Base-by-base conservation (phyloP, 2,888 invertebrate species). In the Mycogona germanica region DNA sequence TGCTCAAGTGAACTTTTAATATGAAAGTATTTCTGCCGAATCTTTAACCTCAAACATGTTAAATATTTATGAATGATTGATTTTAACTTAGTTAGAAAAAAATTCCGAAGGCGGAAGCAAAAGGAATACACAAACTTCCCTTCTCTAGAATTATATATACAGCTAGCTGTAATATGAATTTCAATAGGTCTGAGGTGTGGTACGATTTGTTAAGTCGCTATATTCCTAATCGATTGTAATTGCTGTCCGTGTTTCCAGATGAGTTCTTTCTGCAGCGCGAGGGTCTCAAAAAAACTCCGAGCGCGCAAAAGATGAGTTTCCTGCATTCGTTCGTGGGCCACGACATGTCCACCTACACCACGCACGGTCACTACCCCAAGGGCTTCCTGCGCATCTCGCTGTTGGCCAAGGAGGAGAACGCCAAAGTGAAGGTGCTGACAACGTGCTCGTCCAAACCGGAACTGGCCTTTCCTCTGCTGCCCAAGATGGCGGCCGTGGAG, bases 381-480 rank as follows among this genome's bases (percentile, higher is more conserved):
- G 67, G 66, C 3, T 46, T 64, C 23, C 65, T 66, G 57, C 60
- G 62, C 14, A 53, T 68, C 21, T 61, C 62, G 25, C 57, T 67
- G 25, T 59, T 57, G 32, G 59, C 66, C 2, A 58, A 58, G 2
- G 61, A 63, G 7, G 60, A 60, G 26, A 65, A 66, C 58, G 64
- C 65, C 19, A 62, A 60, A 30, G 65, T 66, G 1, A 58, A 62
- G 35, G 51, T 68, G 17, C 64, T 63, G 44, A 64, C 61, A 4
- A 63, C 65, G 0, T 61, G 63, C 3, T 61, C 61, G 1, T 63
- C 64, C 0, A 59, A 60, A 40, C 52, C 58, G 2, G 61, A 62
- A 28, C 41, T 59, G 26, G 38, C 59, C 19, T 62, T 60, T 48
- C 64, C 65, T 2, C 53, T 51, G 14, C 58, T 63, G 23, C 64